Evolutionary conservation across 1,140 invertebrate genomes (phyloP), one percentile per base, ranked within the genome.

Genomic region (Gonioctena quinquepunctata): DNA sequence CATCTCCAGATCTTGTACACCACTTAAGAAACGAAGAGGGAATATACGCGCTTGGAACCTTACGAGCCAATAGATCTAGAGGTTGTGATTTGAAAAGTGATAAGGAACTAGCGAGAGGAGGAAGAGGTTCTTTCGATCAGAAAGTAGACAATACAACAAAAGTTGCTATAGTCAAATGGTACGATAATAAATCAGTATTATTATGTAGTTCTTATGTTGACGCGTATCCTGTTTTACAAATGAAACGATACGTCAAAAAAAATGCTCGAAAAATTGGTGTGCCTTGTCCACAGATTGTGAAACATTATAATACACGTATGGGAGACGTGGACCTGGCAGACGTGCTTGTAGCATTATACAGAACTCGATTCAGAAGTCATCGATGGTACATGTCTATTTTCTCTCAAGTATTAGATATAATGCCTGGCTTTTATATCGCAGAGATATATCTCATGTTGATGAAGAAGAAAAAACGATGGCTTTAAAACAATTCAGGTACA

Each of bases 281-380:
- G 27, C 7, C 62, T 52, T 80, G 83, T 62, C 83, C 83, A 27
- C 75, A 79, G 71, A 78, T 83, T 62, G 79, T 86, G 1, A 78
- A 78, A 68, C 69, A 80, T 52, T 73, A 73, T 60, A 73, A 73
- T 61, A 13, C 27, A 13, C 68, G 66, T 23, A 70, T 70, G 71
- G 71, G 60, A 33, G 70, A 67, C 6, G 70, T 72, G 11, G 50
- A 72, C 28, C 26, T 66, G 18, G 56, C 48, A 13, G 71, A 70
- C 26, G 67, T 67, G 69, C 22, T 73, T n/a, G 50, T 75, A 13
- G 74, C 70, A 3, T 26, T 71, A n/a, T 77, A 81, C 56, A 25
- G 68, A 18, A 76, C 73, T 21, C 42, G 49, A n/a, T 71, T 79
- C 5, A 76, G 70, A 69, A 68, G 64, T 2, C 72, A 68, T 21